Evolutionary conservation across 2,797 vertebrate species (phyloP).

Genomic region (Phaenicophaeus curvirostris): DNA sequence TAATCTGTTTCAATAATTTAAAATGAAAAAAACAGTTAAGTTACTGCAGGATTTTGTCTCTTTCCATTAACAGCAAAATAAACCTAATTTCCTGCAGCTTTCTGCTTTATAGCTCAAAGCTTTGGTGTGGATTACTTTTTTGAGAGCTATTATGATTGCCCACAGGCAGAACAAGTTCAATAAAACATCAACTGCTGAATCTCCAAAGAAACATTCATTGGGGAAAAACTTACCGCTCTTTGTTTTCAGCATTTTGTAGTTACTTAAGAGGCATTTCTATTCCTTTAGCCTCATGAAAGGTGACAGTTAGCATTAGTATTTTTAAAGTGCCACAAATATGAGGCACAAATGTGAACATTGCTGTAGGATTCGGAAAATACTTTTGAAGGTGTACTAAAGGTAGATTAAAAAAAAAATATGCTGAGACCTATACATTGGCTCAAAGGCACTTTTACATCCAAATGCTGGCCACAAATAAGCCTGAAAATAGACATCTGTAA

Average conservation of each 20-base stretch:
- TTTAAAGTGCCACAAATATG: neutral
- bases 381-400: neutral
- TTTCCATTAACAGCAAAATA: slow-evolving; percentile 45
- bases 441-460: neutral
- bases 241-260: neutral
- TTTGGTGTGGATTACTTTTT: slow-evolving; percentile 38
- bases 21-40: neutral
- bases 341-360: neutral
- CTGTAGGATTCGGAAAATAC: neutral
- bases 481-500: neutral
- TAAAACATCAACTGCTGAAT: slow-evolving; percentile 25
- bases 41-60: slow-evolving; percentile 1
- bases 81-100: slow-evolving; percentile 47
- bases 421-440: neutral
- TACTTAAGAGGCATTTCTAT: neutral
- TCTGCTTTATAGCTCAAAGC: slow-evolving; percentile 31
- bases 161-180: slow-evolving; percentile 30
- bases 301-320: neutral
- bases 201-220: neutral
- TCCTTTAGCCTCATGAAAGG: neutral
- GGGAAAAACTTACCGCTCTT: neutral
- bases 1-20: slow-evolving; percentile 21
- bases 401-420: neutral
- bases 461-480: neutral
- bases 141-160: slow-evolving; percentile 39